A percentile compares a stretch with the other conserved stretches of the same genome.
These are phyloP conservation scores for Falco concolor DNA, from an alignment of 2,797 vertebrate genomes.

Conservation along the genomic window DNA sequence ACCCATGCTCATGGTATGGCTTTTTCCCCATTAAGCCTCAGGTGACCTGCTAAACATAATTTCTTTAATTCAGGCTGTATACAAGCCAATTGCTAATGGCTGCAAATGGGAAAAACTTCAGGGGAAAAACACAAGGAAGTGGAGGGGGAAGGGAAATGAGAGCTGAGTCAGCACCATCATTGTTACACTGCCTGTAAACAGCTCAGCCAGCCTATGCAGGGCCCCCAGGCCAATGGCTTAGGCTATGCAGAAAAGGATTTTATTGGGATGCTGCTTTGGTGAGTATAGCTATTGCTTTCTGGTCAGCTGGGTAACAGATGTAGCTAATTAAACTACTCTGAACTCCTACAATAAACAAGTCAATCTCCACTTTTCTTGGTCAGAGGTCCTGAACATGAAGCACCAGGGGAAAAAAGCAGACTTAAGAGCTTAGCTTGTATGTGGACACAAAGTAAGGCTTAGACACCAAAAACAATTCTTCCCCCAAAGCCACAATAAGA, in stretches of 20 bases:
- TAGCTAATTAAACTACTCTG: constrained; percentile 33
- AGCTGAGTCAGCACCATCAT: constrained; percentile 55
- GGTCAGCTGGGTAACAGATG: constrained; percentile 54
- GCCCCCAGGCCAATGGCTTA: constrained; percentile 28
- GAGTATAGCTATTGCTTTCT: neutral
- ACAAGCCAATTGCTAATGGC: constrained; percentile 40
- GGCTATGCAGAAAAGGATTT: neutral
- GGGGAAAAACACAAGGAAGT: constrained; percentile 33
- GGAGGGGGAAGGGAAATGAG: constrained; percentile 24
- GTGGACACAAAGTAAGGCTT: neutral
- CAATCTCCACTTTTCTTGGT: neutral
- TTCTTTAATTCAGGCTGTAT: neutral
- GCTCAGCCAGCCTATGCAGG: neutral
- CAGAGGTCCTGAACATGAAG: neutral
- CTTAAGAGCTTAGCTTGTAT: neutral
- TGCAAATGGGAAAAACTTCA: constrained; percentile 51
- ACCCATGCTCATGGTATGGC: neutral
- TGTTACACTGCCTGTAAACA: constrained; percentile 51
- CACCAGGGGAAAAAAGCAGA: neutral
- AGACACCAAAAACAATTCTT: neutral
- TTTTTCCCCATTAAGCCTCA: constrained; percentile 13
- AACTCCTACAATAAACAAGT: constrained; percentile 45
- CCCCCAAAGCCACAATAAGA: neutral
- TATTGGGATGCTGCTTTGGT: constrained; percentile 18
- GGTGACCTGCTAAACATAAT: constrained; percentile 44